phyloP scores from a whole-genome alignment of 2,113 vertebrate genomes.

The Scartelaos histophorus region DNA sequence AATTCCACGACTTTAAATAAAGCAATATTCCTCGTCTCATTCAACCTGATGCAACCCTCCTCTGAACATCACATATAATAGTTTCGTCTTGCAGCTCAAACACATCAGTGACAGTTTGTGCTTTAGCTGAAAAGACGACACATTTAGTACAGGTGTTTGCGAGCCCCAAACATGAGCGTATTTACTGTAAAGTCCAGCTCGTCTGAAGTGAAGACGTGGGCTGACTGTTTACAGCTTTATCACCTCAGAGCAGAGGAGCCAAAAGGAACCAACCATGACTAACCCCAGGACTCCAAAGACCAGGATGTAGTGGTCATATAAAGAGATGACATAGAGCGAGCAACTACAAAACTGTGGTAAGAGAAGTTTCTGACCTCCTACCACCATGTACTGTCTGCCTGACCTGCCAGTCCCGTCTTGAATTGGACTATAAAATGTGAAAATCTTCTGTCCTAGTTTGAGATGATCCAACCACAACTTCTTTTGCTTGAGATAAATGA shows the following conservation, averaged over 20 bases:
- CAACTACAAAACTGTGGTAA: background rate
- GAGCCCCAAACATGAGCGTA: background rate
- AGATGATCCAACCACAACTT: no score
- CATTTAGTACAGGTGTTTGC: background rate
- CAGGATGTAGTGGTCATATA: background rate
- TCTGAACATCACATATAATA: background rate
- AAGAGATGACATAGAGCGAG: background rate
- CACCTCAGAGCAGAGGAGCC: constrained; percentile 50
- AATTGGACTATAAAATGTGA: no score
- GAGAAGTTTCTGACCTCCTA: background rate
- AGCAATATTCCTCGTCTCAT: background rate
- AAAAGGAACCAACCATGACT: constrained; percentile 33
- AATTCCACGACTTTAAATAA: background rate
- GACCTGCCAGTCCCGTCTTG: no score
- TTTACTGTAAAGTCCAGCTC: background rate
- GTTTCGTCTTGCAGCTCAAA: background rate
- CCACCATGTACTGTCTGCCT: no score
- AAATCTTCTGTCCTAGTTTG: no score
- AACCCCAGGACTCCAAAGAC: constrained; percentile 25
- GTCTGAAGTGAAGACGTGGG: constrained; percentile 12
- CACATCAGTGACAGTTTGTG: background rate
- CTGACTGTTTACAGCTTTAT: constrained; percentile 39
- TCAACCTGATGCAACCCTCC: background rate
- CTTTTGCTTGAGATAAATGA: no score
- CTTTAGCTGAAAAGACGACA: constrained; percentile 5